phyloP scores from a whole-genome alignment of 2,113 vertebrate species.

The Opisthocomus hoazin region DNA sequence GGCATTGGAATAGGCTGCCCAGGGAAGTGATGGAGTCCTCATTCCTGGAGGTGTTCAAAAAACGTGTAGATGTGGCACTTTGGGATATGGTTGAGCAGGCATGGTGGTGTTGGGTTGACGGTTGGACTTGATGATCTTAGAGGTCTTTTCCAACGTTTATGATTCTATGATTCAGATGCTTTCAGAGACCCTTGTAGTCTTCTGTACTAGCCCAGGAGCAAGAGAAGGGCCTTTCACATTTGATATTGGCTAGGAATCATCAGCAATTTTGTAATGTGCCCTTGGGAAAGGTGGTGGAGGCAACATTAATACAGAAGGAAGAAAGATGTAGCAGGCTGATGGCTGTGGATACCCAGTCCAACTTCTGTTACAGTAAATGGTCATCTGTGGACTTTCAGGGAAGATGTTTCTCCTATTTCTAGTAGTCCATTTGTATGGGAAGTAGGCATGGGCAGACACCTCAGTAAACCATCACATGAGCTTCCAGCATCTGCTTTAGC shows the following conservation, averaged over 20 bases:
- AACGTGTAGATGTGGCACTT: no score
- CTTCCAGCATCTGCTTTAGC: not conserved
- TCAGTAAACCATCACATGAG: not conserved
- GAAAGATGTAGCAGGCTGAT: not conserved
- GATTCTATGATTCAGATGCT: no score
- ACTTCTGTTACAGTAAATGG: not conserved
- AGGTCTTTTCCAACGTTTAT: no score
- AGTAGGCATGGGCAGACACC: not conserved
- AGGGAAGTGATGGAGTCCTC: no score
- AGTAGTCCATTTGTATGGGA: not conserved
- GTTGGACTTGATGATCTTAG: no score
- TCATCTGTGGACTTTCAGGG: not conserved
- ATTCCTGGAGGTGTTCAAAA: no score
- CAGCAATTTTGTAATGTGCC: not conserved
- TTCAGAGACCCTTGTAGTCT: not conserved
- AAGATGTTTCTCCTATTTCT: not conserved
- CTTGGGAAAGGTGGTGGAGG: not conserved
- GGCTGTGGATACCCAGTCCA: not conserved
- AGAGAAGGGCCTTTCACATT: not conserved
- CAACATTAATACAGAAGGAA: not conserved
- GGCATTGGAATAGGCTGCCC: no score
- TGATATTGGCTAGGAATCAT: not conserved
- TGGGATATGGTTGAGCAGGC: no score
- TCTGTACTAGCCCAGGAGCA: not conserved
- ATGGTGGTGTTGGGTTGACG: no score